A percentile compares a stretch with the other conserved stretches of the same genome.
phyloP scores from a whole-genome alignment of 2,113 vertebrate species.

The Serinus canaria region DNA sequence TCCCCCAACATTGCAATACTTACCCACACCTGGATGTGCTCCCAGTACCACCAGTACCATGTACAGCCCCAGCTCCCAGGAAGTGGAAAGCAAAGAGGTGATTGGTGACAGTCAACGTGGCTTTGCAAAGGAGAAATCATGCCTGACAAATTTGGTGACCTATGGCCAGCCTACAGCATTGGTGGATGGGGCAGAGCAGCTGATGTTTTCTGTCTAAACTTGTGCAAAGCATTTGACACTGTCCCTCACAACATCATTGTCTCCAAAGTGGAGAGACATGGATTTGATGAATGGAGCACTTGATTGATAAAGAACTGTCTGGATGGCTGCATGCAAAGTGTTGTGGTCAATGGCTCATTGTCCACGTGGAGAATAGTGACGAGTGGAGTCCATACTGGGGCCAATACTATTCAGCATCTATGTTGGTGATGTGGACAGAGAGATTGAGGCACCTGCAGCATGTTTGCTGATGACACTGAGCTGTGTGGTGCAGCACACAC shows the following conservation, averaged over 20 bases:
- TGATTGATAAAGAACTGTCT: neutral
- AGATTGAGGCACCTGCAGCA: neutral
- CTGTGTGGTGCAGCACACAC: neutral
- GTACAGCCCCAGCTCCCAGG: neutral
- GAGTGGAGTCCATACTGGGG: neutral
- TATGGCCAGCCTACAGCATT: neutral
- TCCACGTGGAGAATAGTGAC: rapidly evolving
- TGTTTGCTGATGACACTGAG: neutral
- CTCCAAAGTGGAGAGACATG: neutral
- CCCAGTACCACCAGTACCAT: neutral
- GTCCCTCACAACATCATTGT: neutral
- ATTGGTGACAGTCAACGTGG: neutral
- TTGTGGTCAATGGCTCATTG: neutral
- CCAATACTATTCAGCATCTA: neutral
- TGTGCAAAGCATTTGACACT: neutral
- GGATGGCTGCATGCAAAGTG: neutral
- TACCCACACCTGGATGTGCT: neutral
- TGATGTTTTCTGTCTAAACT: neutral
- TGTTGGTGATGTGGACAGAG: neutral
- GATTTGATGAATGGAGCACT: neutral
- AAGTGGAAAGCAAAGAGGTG: neutral
- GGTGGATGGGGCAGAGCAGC: neutral
- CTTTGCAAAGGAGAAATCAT: neutral
- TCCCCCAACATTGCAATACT: no score
- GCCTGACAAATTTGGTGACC: neutral